Evolutionary conservation across 2,113 vertebrate genomes (phyloP).

Genomic region (Odocoileus hemionus): DNA sequence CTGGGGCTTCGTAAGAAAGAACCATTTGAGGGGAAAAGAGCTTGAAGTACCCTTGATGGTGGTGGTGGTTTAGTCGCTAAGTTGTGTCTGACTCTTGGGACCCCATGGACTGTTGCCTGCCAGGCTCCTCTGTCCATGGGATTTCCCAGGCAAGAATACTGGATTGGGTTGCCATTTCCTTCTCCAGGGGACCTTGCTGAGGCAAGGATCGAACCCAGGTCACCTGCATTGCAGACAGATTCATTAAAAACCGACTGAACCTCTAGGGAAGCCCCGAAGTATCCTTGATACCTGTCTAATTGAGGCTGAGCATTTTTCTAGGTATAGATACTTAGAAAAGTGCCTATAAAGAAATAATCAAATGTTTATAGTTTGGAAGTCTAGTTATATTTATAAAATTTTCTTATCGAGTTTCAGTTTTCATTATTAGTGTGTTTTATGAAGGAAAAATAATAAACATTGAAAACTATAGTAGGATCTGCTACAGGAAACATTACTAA

Average conservation of each 20-base stretch:
- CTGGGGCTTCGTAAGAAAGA: not conserved
- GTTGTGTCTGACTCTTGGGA: not conserved
- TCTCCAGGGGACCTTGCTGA: not conserved
- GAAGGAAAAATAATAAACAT: conserved; percentile 14
- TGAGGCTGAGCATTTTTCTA: not conserved
- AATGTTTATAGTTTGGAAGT: not conserved
- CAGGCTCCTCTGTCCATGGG: not conserved
- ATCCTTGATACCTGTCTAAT: not conserved
- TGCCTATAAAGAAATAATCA: conserved; percentile 6
- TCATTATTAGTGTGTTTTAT: conserved; percentile 32
- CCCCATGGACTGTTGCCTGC: not conserved
- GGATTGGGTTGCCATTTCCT: not conserved
- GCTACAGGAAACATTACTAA: not conserved
- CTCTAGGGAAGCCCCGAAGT: not conserved
- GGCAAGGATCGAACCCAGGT: not conserved
- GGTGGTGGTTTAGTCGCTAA: not conserved
- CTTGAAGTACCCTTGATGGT: not conserved
- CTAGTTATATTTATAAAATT: not conserved
- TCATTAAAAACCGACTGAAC: not conserved
- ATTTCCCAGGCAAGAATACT: not conserved
- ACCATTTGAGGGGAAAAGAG: not conserved
- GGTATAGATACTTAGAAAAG: not conserved
- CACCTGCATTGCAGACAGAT: not conserved
- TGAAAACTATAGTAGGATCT: not conserved
- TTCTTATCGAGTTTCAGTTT: conserved; percentile 14